These are phyloP conservation scores for Eulemur rufifrons DNA, from an alignment of 2,113 vertebrate species.

Conservation along the genomic window DNA sequence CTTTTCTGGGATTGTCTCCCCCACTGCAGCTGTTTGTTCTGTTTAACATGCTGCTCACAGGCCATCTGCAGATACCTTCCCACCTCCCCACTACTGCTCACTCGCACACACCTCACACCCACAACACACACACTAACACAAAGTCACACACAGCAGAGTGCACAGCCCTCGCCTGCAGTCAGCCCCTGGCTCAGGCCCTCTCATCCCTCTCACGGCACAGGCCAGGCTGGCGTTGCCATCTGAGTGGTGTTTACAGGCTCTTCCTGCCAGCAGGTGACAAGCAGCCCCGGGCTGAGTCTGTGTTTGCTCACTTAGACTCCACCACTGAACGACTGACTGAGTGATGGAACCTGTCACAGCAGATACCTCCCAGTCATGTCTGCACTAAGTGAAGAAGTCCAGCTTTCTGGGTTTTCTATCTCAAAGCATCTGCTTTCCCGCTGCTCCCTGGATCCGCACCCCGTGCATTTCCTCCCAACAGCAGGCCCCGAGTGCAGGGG, in stretches of 20 bases:
- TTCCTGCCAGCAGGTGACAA: background rate
- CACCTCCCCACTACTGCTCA: background rate
- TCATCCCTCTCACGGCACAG: background rate
- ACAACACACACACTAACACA: background rate
- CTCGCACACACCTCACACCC: too few species aligned
- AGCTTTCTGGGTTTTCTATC: background rate
- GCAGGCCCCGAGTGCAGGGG: background rate
- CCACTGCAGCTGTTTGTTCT: background rate
- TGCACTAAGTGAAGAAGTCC: background rate
- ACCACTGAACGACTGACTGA: background rate
- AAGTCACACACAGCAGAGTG: too few species aligned
- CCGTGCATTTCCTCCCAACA: background rate
- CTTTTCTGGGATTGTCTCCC: background rate
- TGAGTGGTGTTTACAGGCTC: background rate
- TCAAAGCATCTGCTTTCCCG: background rate
- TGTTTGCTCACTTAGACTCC: background rate
- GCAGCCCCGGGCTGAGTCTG: background rate
- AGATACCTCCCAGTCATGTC: too few species aligned
- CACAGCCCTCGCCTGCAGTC: too few species aligned
- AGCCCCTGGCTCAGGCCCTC: background rate
- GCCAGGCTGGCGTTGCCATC: background rate
- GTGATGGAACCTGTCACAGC: background rate
- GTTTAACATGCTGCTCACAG: background rate
- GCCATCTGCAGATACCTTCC: background rate
- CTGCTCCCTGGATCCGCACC: fast-evolving